Base-by-base conservation (phyloP, 2,797 vertebrate genomes). In the Typhlichthys subterraneus region DNA sequence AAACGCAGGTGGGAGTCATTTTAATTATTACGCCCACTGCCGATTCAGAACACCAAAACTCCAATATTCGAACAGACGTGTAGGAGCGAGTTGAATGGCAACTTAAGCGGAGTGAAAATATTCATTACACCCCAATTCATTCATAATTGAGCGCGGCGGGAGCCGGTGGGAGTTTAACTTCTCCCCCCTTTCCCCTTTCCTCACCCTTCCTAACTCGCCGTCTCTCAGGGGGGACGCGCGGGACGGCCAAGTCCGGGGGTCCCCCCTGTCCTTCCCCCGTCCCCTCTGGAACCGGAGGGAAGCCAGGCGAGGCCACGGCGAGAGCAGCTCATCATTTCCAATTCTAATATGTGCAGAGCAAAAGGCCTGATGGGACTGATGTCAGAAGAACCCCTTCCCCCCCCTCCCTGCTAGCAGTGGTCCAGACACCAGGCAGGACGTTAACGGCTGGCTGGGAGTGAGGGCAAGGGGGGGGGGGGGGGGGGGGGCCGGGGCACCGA, bases 321-420 rank as follows among this genome's bases (percentile, higher is more conserved):
- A 86, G 92, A 93, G 93, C 93, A 93, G 94, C 94, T 92, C 93
- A 96, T 99, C 95, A 99, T 99, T 97, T 99, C 96, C 97, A 99
- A 98, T 98, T 99, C 96, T 98, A 99, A 99, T 99, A 91, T 85
- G 68, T 73, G 79, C 82, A 68, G 73, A 72, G 82, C 88, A 87
- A 87, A 75, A 88, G 92, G 94, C 93, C 87, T 88, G 92, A 93
- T 93, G 94, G 94, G 95, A 94, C 95, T 94, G 95, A 96, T 98
- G 95, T 95, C 95, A 95, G 51, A 23, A 17, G 12, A 11, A 17
- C 52, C 52, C 52, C n/a, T 9, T 6, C 9, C 52, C 52, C 94
- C 94, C 93, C 92, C 91, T 88, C 76, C 92, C 69, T 90, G 93
- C 92, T 91, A 90, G 92, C 91, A 85, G 90, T 7, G 61, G 91